Conservation (phyloP, 2,113 vertebrate genomes). For the Reinhardtius hippoglossoides region DNA sequence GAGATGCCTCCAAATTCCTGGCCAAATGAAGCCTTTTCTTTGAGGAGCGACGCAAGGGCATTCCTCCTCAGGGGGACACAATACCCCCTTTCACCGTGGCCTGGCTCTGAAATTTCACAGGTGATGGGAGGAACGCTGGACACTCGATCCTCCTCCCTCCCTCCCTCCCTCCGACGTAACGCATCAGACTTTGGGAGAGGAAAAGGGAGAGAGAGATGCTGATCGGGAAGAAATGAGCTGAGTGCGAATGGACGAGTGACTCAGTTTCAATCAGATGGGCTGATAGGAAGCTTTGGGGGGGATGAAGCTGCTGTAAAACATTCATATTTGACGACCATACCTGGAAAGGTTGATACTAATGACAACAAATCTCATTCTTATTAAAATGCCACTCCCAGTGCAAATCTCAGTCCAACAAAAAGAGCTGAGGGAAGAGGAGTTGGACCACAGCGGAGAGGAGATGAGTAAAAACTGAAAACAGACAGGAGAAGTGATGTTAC, state of each 20-base stretch:
- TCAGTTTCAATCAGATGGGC: not conserved
- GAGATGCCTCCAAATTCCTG: slow-evolving; percentile 95
- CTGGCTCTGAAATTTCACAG: slow-evolving; percentile 94
- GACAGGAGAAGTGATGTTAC: not conserved
- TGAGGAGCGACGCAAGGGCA: slow-evolving; percentile 86
- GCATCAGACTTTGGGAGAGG: slow-evolving; percentile 37
- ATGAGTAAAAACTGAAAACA: not conserved
- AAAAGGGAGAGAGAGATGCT: slow-evolving; percentile 39
- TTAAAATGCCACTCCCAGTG: slow-evolving; percentile 13
- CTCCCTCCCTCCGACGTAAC: slow-evolving; percentile 68
- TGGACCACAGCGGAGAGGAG: not conserved
- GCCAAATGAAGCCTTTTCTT: slow-evolving; percentile 94
- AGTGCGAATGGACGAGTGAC: slow-evolving; percentile 26
- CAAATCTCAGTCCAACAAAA: not conserved
- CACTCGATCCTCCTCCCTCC: slow-evolving; percentile 83
- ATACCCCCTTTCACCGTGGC: slow-evolving; percentile 91
- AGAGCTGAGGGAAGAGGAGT: not conserved
- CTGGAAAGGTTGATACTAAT: too few species aligned
- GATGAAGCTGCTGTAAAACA: not conserved
- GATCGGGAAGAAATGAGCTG: slow-evolving; percentile 1
- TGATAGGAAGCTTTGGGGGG: not conserved
- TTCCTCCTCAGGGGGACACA: slow-evolving; percentile 92
- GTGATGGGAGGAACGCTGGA: slow-evolving; percentile 91
- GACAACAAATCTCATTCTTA: not conserved
- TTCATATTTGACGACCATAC: not conserved